Evolutionary conservation across 1,140 invertebrate species (phyloP).

Genomic region (Drosophila eugracilis): DNA sequence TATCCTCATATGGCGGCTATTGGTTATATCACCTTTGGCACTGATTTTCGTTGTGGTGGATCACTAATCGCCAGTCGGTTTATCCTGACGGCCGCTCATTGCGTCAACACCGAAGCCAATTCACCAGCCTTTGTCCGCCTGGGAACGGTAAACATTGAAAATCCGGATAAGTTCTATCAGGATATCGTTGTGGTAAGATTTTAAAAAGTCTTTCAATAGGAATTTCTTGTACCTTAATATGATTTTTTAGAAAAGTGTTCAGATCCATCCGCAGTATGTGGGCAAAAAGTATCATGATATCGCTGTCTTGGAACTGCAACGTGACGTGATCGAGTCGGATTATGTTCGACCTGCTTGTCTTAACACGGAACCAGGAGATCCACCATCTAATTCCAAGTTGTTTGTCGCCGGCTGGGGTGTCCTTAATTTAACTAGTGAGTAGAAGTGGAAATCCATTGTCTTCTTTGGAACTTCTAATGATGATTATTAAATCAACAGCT

Average conservation of each 20-base stretch:
- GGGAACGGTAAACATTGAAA: conserved; percentile 62
- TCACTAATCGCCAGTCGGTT: conserved; percentile 84
- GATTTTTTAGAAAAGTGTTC: conserved; percentile 32
- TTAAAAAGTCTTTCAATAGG: too few species aligned
- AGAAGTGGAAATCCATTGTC: background rate
- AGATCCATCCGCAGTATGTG: conserved; percentile 64
- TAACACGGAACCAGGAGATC: conserved; percentile 52
- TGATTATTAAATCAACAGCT: conserved; percentile 22
- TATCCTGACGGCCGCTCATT: conserved; percentile 91
- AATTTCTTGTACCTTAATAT: too few species aligned
- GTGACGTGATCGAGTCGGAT: conserved; percentile 18
- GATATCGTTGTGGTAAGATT: conserved; percentile 59
- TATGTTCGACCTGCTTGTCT: conserved; percentile 66
- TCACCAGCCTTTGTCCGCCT: conserved; percentile 61
- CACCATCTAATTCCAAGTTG: conserved; percentile 33
- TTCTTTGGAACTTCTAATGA: background rate
- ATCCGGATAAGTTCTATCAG: conserved; percentile 16
- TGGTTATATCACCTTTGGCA: conserved; percentile 42
- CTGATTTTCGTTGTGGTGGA: conserved; percentile 85
- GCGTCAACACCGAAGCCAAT: conserved; percentile 85
- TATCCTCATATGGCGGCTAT: conserved; percentile 83
- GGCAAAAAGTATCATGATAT: conserved; percentile 73
- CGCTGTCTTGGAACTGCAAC: conserved; percentile 64
- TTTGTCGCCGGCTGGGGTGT: conserved; percentile 76
- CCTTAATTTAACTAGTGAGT: conserved; percentile 64